Evolutionary conservation across 2,113 vertebrate species (phyloP), one percentile per base, ranked within the genome.

Genomic region (Chunga burmeisteri): DNA sequence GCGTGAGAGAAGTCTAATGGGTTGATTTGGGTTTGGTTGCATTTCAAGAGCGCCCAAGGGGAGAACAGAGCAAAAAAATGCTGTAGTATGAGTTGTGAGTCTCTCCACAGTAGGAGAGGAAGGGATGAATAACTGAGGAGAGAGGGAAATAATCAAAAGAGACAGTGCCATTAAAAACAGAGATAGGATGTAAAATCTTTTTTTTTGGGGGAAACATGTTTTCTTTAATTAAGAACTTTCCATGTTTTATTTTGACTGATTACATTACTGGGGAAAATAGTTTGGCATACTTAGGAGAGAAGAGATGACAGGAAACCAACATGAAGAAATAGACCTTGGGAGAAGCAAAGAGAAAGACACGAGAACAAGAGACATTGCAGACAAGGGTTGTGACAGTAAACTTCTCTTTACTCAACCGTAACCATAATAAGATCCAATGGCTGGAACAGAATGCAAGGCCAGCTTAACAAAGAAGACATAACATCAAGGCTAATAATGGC

Each of bases 1-100:
- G 6, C 0, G 0, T 61, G 11, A 42, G 19, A 83, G 30, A 81
- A 68, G 26, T 58, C 30, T 46, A 62, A 40, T 30, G 44, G 6
- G 11, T 82, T 82, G 29, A 11, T 79, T 61, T 56, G 30, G 11
- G 34, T 82, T 88, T 92, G 18, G 10, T 49, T 86, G 40, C 18
- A 59, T 75, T 88, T 80, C 86, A 90, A 29, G 34, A 81, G 52
- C 58, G 32, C 13, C 42, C 22, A 74, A 61, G 36, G 3, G 1
- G 29, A 5, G 13, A 81, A 13, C 81, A 9, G 30, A 88, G 36
- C 14, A 80, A 81, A 88, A 78, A 62, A 34, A 25, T 30, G 6
- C 18, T 86, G 30, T 42, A 53, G 10, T 34, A 50, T 40, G n/a
- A 72, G 16, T 38, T 86, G 25, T 52, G 49, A 82, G 16, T 88